Conservation (phyloP, 2,888 invertebrate species). For the Lasius platythorax region DNA sequence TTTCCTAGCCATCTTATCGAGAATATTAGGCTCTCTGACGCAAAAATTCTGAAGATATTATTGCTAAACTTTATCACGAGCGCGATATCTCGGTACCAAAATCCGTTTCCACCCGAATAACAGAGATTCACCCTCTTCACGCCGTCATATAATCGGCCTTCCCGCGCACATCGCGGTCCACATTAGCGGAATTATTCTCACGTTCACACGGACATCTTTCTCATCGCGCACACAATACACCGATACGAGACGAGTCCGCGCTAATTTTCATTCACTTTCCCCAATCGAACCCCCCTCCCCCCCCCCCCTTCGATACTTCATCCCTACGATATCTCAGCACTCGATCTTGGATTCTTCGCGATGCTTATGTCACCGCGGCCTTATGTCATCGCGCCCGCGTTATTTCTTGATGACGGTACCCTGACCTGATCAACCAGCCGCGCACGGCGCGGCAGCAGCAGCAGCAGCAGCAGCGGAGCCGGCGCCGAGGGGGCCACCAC, state of each 20-base stretch:
- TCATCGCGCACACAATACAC: constrained; percentile 35
- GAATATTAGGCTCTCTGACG: neutral
- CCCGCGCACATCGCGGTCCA: constrained; percentile 39
- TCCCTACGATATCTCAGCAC: constrained; percentile 34
- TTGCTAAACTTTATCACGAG: neutral
- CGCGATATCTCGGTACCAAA: neutral
- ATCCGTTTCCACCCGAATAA: constrained; percentile 3
- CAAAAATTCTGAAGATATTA: neutral
- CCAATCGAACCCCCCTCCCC: neutral
- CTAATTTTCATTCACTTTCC: constrained; percentile 40
- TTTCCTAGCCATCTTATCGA: neutral
- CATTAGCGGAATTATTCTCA: constrained; percentile 32
- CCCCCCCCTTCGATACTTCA: neutral
- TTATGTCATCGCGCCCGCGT: constrained; percentile 28
- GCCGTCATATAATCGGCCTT: constrained; percentile 21
- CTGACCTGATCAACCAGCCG: constrained; percentile 35
- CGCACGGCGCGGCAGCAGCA: constrained; percentile 65
- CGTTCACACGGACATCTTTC: constrained; percentile 45
- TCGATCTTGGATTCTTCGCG: neutral
- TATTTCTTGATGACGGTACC: constrained; percentile 38
- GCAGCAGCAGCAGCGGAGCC: constrained; percentile 66
- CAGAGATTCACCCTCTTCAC: constrained; percentile 21
- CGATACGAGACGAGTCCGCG: neutral
- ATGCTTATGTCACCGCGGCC: constrained; percentile 15
- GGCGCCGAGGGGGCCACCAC: constrained; percentile 68